phyloP scores from a whole-genome alignment of 2,797 vertebrate species.

The Phrynocephalus vlangalii region DNA sequence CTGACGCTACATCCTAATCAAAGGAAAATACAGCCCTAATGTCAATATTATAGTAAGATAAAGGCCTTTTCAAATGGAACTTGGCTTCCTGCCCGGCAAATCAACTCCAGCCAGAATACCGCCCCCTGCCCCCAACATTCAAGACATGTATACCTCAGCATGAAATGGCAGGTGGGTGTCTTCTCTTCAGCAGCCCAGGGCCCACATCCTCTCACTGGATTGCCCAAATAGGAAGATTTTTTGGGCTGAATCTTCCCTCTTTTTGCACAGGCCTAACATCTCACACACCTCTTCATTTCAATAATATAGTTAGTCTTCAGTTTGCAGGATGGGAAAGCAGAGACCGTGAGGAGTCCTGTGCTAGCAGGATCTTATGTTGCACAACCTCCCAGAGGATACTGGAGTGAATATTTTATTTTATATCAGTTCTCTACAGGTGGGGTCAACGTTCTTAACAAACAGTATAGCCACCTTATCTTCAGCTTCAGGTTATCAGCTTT shows the following conservation, averaged over 20 bases:
- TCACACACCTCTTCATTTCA: too few relatives aligned
- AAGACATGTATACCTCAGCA: background rate
- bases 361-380: too few relatives aligned
- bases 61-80: constrained; percentile 43
- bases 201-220: too few relatives aligned
- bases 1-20: constrained; percentile 61
- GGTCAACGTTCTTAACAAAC: background rate
- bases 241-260: too few relatives aligned
- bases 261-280: too few relatives aligned
- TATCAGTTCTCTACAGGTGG: too few relatives aligned
- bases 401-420: too few relatives aligned
- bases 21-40: constrained; percentile 53
- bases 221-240: too few relatives aligned
- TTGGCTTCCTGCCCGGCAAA: constrained; percentile 42
- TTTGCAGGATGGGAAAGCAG: too few relatives aligned
- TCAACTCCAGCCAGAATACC: constrained; percentile 36
- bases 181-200: background rate
- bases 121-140: constrained; percentile 20
- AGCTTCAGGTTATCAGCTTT: background rate
- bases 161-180: background rate
- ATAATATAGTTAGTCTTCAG: too few relatives aligned
- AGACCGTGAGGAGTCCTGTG: too few relatives aligned
- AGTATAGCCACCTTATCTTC: background rate
- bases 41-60: constrained; percentile 74
- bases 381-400: too few relatives aligned